Conservation (phyloP, 2,888 invertebrate genomes). For the Sympetrum striolatum region DNA sequence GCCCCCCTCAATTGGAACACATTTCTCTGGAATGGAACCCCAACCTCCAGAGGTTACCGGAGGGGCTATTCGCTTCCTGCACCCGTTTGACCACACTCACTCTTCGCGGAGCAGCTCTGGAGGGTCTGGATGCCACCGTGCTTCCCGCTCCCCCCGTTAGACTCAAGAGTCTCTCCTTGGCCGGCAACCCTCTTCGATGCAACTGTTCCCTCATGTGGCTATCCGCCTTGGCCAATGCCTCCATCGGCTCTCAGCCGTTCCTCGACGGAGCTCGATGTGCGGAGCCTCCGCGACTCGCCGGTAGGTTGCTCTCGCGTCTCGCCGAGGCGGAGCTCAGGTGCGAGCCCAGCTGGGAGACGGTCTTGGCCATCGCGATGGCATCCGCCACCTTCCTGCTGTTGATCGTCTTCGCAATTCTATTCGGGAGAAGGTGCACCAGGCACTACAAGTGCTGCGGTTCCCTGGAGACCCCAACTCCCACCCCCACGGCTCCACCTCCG, state of each 20-base stretch:
- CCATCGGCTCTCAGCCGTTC: slow-evolving; percentile 22
- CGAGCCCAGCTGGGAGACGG: slow-evolving; percentile 57
- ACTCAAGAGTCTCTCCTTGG: slow-evolving; percentile 74
- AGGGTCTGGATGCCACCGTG: slow-evolving; percentile 78
- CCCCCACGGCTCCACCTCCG: slow-evolving; percentile 10
- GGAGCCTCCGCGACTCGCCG: slow-evolving; percentile 5
- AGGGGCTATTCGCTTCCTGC: slow-evolving; percentile 83
- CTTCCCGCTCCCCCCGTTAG: slow-evolving; percentile 76
- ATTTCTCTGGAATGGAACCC: slow-evolving; percentile 81
- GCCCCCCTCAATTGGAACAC: slow-evolving; percentile 67
- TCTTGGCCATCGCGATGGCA: slow-evolving; percentile 48
- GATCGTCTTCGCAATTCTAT: slow-evolving; percentile 7
- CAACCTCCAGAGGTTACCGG: slow-evolving; percentile 75
- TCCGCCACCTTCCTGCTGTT: slow-evolving; percentile 12
- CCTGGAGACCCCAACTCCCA: slow-evolving; percentile 7
- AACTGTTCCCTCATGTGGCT: slow-evolving; percentile 89
- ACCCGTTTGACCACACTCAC: slow-evolving; percentile 78
- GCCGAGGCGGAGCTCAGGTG: slow-evolving; percentile 56
- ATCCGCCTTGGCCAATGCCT: slow-evolving; percentile 69
- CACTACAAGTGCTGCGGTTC: slow-evolving; percentile 29
- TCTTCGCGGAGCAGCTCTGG: slow-evolving; percentile 76
- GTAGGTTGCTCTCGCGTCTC: slow-evolving; percentile 22
- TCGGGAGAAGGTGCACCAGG: slow-evolving; percentile 15
- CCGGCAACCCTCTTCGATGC: slow-evolving; percentile 84
- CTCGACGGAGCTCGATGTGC: slow-evolving; percentile 11